phyloP scores from a whole-genome alignment of 2,113 vertebrate genomes.

The Oreotrochilus melanogaster region DNA sequence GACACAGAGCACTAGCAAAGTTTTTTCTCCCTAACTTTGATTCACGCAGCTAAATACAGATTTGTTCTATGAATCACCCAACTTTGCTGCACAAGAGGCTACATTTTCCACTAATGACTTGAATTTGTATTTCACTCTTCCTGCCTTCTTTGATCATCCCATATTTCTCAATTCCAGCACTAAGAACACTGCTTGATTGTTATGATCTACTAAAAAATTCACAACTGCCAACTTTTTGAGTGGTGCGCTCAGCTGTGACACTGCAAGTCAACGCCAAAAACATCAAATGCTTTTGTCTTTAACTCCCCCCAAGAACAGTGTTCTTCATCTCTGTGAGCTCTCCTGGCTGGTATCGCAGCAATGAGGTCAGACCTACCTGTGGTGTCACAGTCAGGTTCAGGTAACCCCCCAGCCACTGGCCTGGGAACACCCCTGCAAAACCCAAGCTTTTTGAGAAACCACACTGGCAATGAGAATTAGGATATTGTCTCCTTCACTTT shows the following conservation, averaged over 20 bases:
- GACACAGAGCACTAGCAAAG: fast-evolving
- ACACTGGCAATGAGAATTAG: background rate
- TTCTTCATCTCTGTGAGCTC: fast-evolving
- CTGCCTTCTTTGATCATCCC: conserved; percentile 44
- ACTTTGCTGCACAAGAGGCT: background rate
- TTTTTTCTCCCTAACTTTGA: background rate
- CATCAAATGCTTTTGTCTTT: background rate
- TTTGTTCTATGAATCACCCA: conserved; percentile 17
- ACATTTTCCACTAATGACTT: background rate
- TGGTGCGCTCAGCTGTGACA: conserved; percentile 12
- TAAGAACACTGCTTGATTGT: background rate
- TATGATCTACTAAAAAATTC: conserved; percentile 42
- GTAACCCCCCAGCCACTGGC: background rate
- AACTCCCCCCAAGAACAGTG: background rate
- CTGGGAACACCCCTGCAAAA: background rate
- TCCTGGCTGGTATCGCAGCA: background rate
- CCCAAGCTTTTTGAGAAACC: background rate
- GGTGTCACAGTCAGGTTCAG: background rate
- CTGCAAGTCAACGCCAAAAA: background rate
- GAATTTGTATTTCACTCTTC: conserved; percentile 36
- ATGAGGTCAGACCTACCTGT: background rate
- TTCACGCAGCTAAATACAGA: background rate
- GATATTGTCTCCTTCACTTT: background rate
- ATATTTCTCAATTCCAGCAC: background rate
- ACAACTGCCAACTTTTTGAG: conserved; percentile 20